Conservation (phyloP, 1,140 invertebrate species). For the Lepidostoma basale region DNA sequence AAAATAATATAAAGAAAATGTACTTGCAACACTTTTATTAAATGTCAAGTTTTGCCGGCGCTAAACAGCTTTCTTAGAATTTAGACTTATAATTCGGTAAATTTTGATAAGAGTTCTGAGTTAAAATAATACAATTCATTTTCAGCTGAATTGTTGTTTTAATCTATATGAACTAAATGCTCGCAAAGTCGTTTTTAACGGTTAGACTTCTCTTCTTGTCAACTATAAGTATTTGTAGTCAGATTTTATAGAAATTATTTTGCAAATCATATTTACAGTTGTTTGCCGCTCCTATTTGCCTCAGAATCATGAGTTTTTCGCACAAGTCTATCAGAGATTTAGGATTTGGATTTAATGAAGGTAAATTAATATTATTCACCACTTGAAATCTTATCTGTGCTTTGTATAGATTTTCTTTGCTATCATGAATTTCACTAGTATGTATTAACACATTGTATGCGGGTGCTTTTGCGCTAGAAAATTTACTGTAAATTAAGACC, state of each 20-base stretch:
- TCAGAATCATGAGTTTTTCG: constrained; percentile 21
- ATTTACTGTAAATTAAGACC: too few species aligned
- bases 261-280: too few species aligned
- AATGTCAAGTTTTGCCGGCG: not conserved
- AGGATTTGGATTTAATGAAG: constrained; percentile 58
- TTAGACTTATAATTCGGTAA: not conserved
- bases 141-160: not conserved
- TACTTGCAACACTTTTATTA: not conserved
- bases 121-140: not conserved
- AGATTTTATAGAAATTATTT: too few species aligned
- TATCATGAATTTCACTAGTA: too few species aligned
- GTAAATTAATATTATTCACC: too few species aligned
- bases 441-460: too few species aligned
- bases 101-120: not conserved
- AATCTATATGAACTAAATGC: not conserved
- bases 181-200: constrained; percentile 6
- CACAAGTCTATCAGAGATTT: constrained; percentile 50
- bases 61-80: not conserved
- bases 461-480: too few species aligned
- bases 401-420: too few species aligned
- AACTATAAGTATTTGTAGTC: too few species aligned
- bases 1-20: too few species aligned
- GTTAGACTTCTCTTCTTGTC: not conserved
- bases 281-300: constrained; percentile 22
- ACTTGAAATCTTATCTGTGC: too few species aligned